These are phyloP conservation scores for Drosophila koepferae DNA, from an alignment of 2,888 invertebrate species.

Conservation along the genomic window DNA sequence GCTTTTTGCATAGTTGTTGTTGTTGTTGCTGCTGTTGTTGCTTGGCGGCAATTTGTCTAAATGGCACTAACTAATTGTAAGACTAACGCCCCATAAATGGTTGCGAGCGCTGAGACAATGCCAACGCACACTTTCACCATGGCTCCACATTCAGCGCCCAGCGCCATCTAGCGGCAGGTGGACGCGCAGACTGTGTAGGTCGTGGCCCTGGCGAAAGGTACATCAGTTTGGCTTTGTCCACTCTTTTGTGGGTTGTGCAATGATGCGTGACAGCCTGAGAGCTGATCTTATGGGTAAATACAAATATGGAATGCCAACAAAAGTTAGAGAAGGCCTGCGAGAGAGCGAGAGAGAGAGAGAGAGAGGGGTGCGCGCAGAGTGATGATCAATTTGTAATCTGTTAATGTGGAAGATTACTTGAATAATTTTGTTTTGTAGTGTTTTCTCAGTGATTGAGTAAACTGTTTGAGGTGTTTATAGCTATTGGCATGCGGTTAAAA, in stretches of 20 bases:
- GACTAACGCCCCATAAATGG: slow-evolving; percentile 78
- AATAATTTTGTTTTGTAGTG: background rate
- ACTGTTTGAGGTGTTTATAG: background rate
- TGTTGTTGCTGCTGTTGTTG: slow-evolving; percentile 28
- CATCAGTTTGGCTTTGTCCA: slow-evolving; percentile 2
- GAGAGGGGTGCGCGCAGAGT: background rate
- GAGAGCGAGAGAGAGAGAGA: background rate
- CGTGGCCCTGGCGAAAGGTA: slow-evolving; percentile 41
- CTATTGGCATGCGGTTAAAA: background rate
- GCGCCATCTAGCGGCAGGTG: slow-evolving; percentile 31
- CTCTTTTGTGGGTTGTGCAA: slow-evolving; percentile 12
- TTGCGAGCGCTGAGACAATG: slow-evolving; percentile 58
- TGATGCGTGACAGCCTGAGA: slow-evolving; percentile 43
- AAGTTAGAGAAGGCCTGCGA: no score
- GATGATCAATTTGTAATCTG: background rate
- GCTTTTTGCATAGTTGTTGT: slow-evolving; percentile 37
- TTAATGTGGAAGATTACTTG: background rate
- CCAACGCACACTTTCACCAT: slow-evolving; percentile 61
- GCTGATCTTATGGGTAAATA: slow-evolving; percentile 7
- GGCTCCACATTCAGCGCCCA: slow-evolving; percentile 22
- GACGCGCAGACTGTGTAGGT: slow-evolving; percentile 38
- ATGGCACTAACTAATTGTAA: slow-evolving; percentile 77
- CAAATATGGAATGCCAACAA: slow-evolving; percentile 3
- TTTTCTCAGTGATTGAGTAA: background rate
- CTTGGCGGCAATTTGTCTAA: slow-evolving; percentile 72